phyloP scores from a whole-genome alignment of 2,888 invertebrate species.

The Cheilosia vernalis region DNA sequence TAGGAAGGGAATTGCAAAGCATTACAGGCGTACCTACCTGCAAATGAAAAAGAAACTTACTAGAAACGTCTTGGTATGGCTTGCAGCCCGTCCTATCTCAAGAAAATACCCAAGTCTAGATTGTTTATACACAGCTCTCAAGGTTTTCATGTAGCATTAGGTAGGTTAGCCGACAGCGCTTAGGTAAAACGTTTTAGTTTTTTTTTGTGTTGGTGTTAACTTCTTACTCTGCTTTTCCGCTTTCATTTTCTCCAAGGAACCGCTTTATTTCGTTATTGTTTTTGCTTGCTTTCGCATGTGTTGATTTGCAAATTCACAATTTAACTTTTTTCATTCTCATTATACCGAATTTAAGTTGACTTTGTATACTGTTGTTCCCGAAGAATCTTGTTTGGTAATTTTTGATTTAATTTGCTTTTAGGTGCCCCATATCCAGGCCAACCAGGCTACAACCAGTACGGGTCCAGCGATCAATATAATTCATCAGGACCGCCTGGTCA shows the following conservation, averaged over 20 bases:
- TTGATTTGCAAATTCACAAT: conserved; percentile 13
- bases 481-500: conserved; percentile 85
- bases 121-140: too few species aligned
- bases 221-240: not conserved
- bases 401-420: conserved; percentile 76
- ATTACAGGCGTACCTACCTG: too few species aligned
- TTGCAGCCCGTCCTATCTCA: too few species aligned
- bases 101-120: too few species aligned
- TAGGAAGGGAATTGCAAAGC: too few species aligned
- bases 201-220: too few species aligned
- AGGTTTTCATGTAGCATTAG: too few species aligned
- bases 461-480: conserved; percentile 86
- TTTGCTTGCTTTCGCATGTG: conserved; percentile 40
- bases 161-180: too few species aligned
- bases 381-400: conserved; percentile 19
- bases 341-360: conserved; percentile 14
- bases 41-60: too few species aligned
- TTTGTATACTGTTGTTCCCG: conserved; percentile 14
- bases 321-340: conserved; percentile 45
- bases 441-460: conserved; percentile 88
- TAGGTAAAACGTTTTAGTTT: too few species aligned
- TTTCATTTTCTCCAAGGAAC: conserved; percentile 5
- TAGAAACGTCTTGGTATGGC: too few species aligned
- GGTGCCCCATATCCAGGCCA: conserved; percentile 86
- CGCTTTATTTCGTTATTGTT: not conserved